Conservation (phyloP, 2,113 vertebrate species). For the Mirza zaza region DNA sequence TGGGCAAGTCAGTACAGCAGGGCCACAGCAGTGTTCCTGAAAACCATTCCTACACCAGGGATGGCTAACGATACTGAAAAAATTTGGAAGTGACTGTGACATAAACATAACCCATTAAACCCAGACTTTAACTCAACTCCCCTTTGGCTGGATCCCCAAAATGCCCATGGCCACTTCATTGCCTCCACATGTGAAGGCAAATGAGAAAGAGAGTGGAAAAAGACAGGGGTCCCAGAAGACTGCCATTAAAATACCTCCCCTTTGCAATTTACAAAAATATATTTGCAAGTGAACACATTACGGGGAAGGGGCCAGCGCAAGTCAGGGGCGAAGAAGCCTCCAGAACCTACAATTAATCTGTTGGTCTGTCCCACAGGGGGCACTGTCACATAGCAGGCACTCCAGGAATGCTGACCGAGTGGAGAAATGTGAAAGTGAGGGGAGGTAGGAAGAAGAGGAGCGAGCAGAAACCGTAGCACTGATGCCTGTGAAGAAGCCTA, state of each 20-base stretch:
- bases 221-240: neutral
- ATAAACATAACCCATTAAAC: neutral
- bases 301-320: neutral
- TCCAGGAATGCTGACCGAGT: neutral
- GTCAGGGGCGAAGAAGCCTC: neutral
- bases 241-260: neutral
- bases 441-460: neutral
- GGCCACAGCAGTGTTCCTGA: neutral
- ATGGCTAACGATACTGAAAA: neutral
- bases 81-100: neutral
- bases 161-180: neutral
- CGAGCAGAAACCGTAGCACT: neutral
- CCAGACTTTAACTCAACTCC: neutral
- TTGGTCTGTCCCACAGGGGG: neutral
- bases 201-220: neutral
- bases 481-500: neutral
- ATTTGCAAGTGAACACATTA: neutral
- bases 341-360: neutral
- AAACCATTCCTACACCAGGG: neutral
- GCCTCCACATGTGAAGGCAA: neutral
- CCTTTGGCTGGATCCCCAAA: neutral
- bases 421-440: neutral
- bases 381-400: neutral
- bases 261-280: neutral
- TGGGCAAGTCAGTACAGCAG: fast-evolving